phyloP scores from a whole-genome alignment of 1,140 invertebrate species.

The Trypoxylus dichotomus region DNA sequence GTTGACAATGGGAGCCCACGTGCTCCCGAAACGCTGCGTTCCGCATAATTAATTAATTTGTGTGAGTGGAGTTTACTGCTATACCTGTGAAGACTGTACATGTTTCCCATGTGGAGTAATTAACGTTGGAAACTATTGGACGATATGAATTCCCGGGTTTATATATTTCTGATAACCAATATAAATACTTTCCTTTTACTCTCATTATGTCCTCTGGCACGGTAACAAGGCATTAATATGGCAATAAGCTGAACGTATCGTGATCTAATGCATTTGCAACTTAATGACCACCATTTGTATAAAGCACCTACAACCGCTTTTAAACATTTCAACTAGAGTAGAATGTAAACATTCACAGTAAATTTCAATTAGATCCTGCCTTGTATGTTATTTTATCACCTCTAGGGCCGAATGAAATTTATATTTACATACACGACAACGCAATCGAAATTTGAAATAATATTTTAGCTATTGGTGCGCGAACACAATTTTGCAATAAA shows the following conservation, averaged over 20 bases:
- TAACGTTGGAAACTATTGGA: too few relatives aligned
- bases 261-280: neutral
- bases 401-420: neutral
- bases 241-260: neutral
- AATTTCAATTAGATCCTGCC: neutral
- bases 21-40: too few relatives aligned
- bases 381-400: neutral
- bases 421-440: neutral
- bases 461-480: neutral
- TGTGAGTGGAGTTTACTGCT: too few relatives aligned
- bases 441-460: neutral
- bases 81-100: too few relatives aligned
- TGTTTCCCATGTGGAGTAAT: too few relatives aligned
- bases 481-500: neutral
- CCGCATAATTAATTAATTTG: too few relatives aligned
- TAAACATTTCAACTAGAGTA: neutral
- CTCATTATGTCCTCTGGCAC: too few relatives aligned
- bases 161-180: too few relatives aligned
- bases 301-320: neutral
- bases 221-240: neutral
- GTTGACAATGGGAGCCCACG: too few relatives aligned
- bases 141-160: too few relatives aligned
- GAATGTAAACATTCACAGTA: neutral
- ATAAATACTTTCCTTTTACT: too few relatives aligned
- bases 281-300: neutral